These are phyloP conservation scores for Harpagifer antarcticus DNA, from an alignment of 2,797 vertebrate species.

Conservation along the genomic window DNA sequence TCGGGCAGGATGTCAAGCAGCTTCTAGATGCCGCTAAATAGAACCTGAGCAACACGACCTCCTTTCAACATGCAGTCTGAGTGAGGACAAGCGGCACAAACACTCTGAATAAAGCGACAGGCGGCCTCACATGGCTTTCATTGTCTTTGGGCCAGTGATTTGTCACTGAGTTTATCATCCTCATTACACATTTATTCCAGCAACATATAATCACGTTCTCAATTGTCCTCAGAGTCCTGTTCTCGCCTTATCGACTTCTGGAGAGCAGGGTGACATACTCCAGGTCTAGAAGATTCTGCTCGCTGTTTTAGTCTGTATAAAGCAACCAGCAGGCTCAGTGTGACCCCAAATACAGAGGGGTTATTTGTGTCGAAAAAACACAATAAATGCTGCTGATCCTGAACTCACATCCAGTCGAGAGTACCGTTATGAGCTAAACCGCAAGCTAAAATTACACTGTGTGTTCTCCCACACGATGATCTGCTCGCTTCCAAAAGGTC, in stretches of 20 bases:
- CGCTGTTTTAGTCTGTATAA: neutral
- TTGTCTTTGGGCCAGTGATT: slow-evolving; percentile 46
- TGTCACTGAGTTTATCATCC: slow-evolving; percentile 24
- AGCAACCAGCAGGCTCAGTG: neutral
- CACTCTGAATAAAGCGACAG: slow-evolving; percentile 2
- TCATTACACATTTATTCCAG: slow-evolving; percentile 34
- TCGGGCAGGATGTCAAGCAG: too few relatives aligned
- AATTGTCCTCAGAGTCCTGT: neutral
- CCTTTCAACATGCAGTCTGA: too few relatives aligned
- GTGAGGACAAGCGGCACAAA: too few relatives aligned
- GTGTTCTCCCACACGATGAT: slow-evolving; percentile 8
- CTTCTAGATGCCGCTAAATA: too few relatives aligned
- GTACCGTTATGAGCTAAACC: neutral
- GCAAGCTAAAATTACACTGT: neutral
- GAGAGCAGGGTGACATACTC: neutral
- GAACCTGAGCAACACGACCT: too few relatives aligned
- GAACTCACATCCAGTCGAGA: neutral
- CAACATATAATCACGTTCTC: slow-evolving; percentile 3
- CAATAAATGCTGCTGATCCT: slow-evolving; percentile 18
- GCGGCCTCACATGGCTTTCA: slow-evolving; percentile 26
- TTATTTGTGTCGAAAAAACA: neutral
- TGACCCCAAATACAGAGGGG: neutral
- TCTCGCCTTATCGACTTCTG: neutral
- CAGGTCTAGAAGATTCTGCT: neutral
- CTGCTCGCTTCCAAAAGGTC: neutral